Evolutionary conservation across 2,113 vertebrate genomes (phyloP), one percentile per base, ranked within the genome.

Genomic region (Geococcyx californianus): DNA sequence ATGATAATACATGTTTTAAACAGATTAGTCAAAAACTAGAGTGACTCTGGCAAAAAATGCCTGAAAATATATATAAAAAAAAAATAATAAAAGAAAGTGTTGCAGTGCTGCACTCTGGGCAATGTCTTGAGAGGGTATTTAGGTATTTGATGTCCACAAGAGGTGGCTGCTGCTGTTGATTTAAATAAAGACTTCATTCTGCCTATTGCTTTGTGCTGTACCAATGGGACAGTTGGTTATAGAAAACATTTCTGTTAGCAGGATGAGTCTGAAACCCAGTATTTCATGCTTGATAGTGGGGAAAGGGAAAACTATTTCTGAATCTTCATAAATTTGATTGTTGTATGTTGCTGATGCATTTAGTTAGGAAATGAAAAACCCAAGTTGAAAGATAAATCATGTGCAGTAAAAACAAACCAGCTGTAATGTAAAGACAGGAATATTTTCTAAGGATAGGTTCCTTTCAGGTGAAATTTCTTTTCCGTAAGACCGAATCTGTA

Each of bases 1-100:
- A 93, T 87, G 64, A 84, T 55, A 95, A 94, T 62, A 28, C 33
- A 12, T 18, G 12, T 16, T 81, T 91, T 78, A 68, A 95, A 87
- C 58, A 72, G 69, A 31, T 38, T 54, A 28, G 26, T 36, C 68
- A 54, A 87, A 95, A 83, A 28, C 16, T 40, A 16, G 34, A 66
- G 20, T 26, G 9, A 82, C 11, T 20, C 55, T 17, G 10, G 55
- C 11, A 29, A 59, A 44, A 40, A 64, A 44, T 3, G 4, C 20
- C 55, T 56, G 36, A 54, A 74, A 18, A 49, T 10, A 49, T 49
- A 58, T 60, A 44, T 51, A 74, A 64, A 44, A 54, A 74, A 16
- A 26, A 86, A 68, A 13, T 7, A 16, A 14, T 36, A 38, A 58
- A 82, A 69, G 9, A 47, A 52, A 58, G 2, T 42, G 23, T 28